Evolutionary conservation across 2,113 vertebrate species (phyloP), one percentile per base, ranked within the genome.

Genomic region (Xiphias gladius): DNA sequence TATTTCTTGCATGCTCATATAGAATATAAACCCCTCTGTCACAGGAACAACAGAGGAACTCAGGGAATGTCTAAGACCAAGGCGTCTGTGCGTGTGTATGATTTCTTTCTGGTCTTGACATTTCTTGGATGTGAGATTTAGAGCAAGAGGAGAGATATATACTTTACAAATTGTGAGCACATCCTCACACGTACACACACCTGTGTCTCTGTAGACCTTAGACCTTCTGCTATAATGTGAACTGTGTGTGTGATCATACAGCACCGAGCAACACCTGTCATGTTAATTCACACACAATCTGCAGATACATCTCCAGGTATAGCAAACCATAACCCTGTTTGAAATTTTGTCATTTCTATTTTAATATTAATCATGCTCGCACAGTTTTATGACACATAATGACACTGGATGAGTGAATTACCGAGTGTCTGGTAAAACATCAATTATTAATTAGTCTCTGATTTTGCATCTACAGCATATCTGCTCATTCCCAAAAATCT

Each of bases 161-260:
- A 26, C 41, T 1, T 54, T 73, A 66, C 13, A 5, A 4, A 52
- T 69, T 58, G 41, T 58, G 62, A 71, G 24, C 39, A 59, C 57
- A 66, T 54, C 9, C 62, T 41, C 68, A 68, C 80, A 77, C 69
- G 41, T 17, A 32, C 64, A 67, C 54, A 80, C 72, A 74, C 76
- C 58, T 32, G 67, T 13, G 41, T 66, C 59, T 75, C 28, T 67
- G 14, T 2, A 57, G 73, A 62, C 54, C 64, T 59, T 7, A 8
- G 59, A 61, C 50, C 55, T n/a, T 70, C 24, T 32, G 59, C 69
- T 66, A 16, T 67, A 82, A 82, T 55, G 17, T 20, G 55, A 84
- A 41, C 77, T 84, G 62, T 59, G 46, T 82, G 79, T 79, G 80
- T 59, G 70, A 70, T 59, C 32, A n/a, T 13, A 22, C 5, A 48